Base-by-base conservation (phyloP, 2,888 invertebrate genomes). In the Scaptodrosophila latifasciaeformis region DNA sequence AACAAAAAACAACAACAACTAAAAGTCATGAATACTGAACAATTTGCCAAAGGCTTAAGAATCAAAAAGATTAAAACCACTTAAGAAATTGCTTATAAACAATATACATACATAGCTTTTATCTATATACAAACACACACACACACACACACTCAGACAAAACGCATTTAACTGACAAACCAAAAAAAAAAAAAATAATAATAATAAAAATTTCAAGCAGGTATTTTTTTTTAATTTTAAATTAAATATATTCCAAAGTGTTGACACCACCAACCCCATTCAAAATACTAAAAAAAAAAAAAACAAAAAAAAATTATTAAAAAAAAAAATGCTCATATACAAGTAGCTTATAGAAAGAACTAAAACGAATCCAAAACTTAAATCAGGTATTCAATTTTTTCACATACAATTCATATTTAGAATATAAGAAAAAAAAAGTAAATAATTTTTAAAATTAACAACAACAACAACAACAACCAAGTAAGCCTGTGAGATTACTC, bases 11-110 rank as follows among this genome's bases (percentile, higher is more conserved):
- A n/a, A n/a, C 50, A 60, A 6, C 66, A 48, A 76, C 77, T 72
- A 58, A 63, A 72, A 74, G 67, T 72, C 64, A 76, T 62, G 58
- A 61, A 79, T 65, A 75, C 62, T 71, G 72, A 72, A 76, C 72
- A 72, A 76, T 72, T 80, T 74, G 80, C 77, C 76, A 80, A 80
- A 76, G 80, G 76, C 80, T 67, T 63, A 64, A 77, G 62, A 77
- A 75, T 68, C 77, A 75, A 61, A 74, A 47, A 44, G 50, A 54
- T 53, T 49, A 54, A 54, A 49, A 49, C 37, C 39, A 50, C 42
- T 44, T 49, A 56, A 51, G 31, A 51, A 51, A 56, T 34, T 50
- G 12, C 34, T 13, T 34, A n/a, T n/a, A 10, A 34, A 34, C 12
- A 2, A 6, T 34, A 12, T 13, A 13, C 34, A 15, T 34, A 10